Base-by-base conservation (phyloP, 2,113 vertebrate species). In the Chroicocephalus ridibundus region DNA sequence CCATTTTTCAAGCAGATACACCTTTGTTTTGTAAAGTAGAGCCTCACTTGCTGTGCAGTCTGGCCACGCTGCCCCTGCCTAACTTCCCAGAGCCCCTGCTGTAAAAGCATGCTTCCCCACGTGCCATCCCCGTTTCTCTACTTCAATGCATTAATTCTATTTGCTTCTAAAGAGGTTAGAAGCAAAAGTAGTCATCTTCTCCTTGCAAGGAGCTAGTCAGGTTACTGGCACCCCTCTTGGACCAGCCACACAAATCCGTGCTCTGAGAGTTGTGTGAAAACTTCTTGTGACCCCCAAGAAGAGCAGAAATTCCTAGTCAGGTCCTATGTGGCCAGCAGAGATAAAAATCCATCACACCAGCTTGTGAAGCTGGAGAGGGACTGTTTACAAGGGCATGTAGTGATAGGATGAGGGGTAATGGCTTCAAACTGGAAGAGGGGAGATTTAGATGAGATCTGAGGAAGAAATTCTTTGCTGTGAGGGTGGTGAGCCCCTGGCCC, bases 61-160 rank as follows among this genome's bases (percentile, higher is more conserved):
- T 14, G 10, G 21, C 49, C 70, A 15, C 3, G 0, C 15, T 16
- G 38, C 4, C 21, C 61, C 57, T 42, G 24, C 42, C 42, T 13
- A 18, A 22, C 38, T 70, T 29, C 14, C 29, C 31, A 65, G 65
- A 46, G n/a, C 64, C 15, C 10, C 36, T 22, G 38, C 36, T 52
- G 13, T 18, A 19, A 32, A 34, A 49, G 7, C 11, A 36, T 2
- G 0, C 10, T 52, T 77, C 38, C 31, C 34, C 44, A 9, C 4
- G 0, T 2, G 7, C 32, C 51, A 40, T 25, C 31, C 29, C 3
- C 0, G 2, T 42, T 79, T 49, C 40, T 64, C 36, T 80, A 11
- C 25, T 34, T 79, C 29, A n/a, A 11, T 26, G 22, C 24, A n/a
- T 40, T 75, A 42, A 36, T 52, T 57, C 51, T 57, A 11, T 85